Percentiles rank a stretch among this genome's conserved stretches.
Evolutionary conservation across 2,888 invertebrate genomes (phyloP).

Genomic region (Parnassius orleans): DNA sequence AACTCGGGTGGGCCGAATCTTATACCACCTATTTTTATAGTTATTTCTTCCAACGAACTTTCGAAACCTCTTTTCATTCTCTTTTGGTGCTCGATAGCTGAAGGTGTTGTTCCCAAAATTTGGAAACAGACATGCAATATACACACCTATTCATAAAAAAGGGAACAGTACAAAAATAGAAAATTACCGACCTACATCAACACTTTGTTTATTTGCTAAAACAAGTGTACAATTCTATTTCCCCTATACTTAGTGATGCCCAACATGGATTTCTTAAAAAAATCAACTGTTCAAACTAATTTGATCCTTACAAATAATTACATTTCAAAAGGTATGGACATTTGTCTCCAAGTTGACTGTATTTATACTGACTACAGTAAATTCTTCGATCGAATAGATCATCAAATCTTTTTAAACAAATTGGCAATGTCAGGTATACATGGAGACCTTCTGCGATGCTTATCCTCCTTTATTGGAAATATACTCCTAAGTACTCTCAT

Average conservation of each 20-base stretch:
- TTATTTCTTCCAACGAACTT: too few species aligned
- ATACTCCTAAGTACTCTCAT: background rate
- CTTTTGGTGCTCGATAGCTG: background rate
- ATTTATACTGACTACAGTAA: too few species aligned
- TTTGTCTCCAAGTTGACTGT: too few species aligned
- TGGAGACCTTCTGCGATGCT: background rate
- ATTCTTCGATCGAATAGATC: background rate
- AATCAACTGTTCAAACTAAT: too few species aligned
- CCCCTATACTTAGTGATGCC: too few species aligned
- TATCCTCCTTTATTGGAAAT: background rate
- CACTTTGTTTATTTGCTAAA: background rate
- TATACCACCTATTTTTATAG: background rate
- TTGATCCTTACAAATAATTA: too few species aligned
- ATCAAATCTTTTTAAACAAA: background rate
- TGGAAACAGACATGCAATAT: background rate
- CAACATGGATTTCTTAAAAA: too few species aligned
- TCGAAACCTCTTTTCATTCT: too few species aligned
- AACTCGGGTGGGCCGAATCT: background rate
- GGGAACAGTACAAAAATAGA: background rate
- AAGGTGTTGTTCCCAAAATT: background rate
- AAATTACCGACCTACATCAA: too few species aligned
- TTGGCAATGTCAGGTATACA: background rate
- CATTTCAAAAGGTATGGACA: too few species aligned
- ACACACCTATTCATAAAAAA: background rate
- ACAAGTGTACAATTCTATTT: too few species aligned